Conservation (phyloP, 2,797 vertebrate species). For the Amblyraja radiata region DNA sequence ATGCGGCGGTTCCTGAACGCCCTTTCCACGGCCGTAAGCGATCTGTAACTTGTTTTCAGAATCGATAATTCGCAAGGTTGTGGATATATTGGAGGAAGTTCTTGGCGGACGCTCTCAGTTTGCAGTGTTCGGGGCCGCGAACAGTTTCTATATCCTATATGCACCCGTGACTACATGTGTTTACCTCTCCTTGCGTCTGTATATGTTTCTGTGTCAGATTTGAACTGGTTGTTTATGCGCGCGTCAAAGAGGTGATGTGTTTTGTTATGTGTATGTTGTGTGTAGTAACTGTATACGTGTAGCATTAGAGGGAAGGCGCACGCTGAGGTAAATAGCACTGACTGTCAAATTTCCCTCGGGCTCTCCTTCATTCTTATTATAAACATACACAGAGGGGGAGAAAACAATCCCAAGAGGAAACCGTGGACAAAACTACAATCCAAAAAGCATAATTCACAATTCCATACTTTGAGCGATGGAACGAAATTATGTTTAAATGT, state of each 20-base stretch:
- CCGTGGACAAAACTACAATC: no score
- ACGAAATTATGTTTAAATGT: not conserved
- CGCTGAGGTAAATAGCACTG: no score
- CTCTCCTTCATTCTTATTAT: not conserved
- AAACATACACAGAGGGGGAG: not conserved
- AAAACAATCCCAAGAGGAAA: not conserved
- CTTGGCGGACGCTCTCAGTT: not conserved
- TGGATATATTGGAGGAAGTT: not conserved
- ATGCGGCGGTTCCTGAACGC: not conserved
- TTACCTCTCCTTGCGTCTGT: not conserved
- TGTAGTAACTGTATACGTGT: not conserved
- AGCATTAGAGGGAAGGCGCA: not conserved
- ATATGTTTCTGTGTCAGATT: not conserved
- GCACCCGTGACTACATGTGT: not conserved
- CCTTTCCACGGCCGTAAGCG: not conserved
- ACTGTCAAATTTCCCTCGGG: not conserved
- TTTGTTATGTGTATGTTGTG: not conserved
- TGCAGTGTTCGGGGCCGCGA: not conserved
- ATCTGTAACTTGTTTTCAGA: not conserved
- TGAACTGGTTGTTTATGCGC: not conserved
- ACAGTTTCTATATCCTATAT: not conserved
- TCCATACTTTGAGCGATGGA: not conserved
- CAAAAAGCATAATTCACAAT: not conserved
- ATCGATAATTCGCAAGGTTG: not conserved
- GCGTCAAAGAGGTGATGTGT: not conserved